phyloP scores from a whole-genome alignment of 2,888 invertebrate species.

The Rhyacophila evoluta region DNA sequence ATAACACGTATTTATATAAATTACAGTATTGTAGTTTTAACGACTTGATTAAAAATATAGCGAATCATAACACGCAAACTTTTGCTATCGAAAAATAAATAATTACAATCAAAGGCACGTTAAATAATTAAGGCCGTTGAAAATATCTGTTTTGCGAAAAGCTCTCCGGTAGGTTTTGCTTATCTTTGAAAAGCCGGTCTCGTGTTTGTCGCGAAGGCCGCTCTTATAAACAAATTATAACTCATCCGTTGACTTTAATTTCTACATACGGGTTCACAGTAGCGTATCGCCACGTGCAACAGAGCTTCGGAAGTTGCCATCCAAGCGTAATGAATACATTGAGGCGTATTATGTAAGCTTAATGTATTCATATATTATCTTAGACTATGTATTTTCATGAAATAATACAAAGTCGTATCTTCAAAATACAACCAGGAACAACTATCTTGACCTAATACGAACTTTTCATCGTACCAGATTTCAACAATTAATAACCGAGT shows the following conservation, averaged over 20 bases:
- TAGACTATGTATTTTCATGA: too few relatives aligned
- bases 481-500: too few relatives aligned
- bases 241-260: slow-evolving; percentile 10
- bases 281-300: not conserved
- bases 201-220: slow-evolving; percentile 14
- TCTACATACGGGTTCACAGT: slow-evolving; percentile 7
- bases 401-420: too few relatives aligned
- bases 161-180: not conserved
- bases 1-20: too few relatives aligned
- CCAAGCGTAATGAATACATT: slow-evolving; percentile 7
- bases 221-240: slow-evolving; percentile 19
- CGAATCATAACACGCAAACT: too few relatives aligned
- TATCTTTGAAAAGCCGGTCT: not conserved
- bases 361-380: not conserved
- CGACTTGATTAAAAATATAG: too few relatives aligned
- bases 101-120: too few relatives aligned
- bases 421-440: too few relatives aligned
- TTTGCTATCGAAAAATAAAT: too few relatives aligned
- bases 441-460: too few relatives aligned
- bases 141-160: not conserved
- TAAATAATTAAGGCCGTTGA: not conserved
- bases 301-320: not conserved
- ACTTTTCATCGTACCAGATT: too few relatives aligned
- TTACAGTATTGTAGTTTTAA: too few relatives aligned
- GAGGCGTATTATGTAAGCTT: not conserved